Percentiles rank a stretch among this genome's conserved stretches.
phyloP scores from a whole-genome alignment of 2,888 invertebrate genomes.

The Quadroppia sp. region DNA sequence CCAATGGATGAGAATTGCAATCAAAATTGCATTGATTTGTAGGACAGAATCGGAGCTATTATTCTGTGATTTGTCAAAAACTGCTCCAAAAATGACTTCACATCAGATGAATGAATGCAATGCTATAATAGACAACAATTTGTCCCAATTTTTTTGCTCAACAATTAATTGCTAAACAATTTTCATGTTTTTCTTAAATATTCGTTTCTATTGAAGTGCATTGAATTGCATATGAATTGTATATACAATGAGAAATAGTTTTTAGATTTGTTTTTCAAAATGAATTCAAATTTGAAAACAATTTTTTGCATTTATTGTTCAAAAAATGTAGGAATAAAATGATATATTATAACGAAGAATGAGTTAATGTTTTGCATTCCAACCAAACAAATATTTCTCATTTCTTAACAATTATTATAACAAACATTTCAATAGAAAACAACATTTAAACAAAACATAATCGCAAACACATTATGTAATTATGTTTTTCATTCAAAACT shows the following conservation, averaged over 20 bases:
- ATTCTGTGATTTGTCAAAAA: constrained; percentile 27
- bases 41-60: not conserved
- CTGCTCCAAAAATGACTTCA: constrained; percentile 1
- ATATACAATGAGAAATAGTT: not conserved
- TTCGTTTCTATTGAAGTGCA: not conserved
- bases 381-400: not conserved
- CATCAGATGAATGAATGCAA: constrained; percentile 17
- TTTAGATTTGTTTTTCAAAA: not conserved
- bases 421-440: not conserved
- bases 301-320: not conserved
- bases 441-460: too few species aligned
- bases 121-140: constrained; percentile 11
- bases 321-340: not conserved
- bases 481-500: not conserved
- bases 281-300: not conserved
- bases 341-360: not conserved
- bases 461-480: not conserved
- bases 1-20: not conserved
- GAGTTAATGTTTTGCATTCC: not conserved
- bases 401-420: not conserved
- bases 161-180: not conserved
- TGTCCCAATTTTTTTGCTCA: constrained; percentile 28
- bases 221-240: not conserved
- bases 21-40: constrained; percentile 4
- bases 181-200: too few species aligned